Evolutionary conservation across 2,113 vertebrate genomes (phyloP).

Genomic region (Rostratula benghalensis): DNA sequence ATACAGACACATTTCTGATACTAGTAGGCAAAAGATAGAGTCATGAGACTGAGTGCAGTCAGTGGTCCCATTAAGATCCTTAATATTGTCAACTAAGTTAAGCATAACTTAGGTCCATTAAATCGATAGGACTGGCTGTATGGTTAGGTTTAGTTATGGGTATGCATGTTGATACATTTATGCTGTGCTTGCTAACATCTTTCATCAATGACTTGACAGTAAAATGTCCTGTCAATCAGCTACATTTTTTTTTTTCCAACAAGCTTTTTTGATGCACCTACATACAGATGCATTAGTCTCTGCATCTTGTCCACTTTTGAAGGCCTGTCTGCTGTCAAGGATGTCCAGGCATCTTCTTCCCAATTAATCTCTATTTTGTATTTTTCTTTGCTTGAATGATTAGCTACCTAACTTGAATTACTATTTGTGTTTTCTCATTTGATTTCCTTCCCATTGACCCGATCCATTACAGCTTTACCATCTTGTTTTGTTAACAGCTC

Average conservation of each 20-base stretch:
- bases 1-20: background rate
- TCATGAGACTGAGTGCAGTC: background rate
- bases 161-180: background rate
- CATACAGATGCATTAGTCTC: background rate
- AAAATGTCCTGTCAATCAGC: background rate
- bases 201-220: background rate
- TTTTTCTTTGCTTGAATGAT: background rate
- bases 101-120: background rate
- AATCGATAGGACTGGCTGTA: background rate
- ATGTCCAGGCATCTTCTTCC: background rate
- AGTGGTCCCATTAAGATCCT: background rate
- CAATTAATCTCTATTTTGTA: background rate
- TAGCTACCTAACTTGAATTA: background rate
- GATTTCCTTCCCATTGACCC: background rate
- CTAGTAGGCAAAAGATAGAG: background rate
- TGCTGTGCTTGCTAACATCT: background rate
- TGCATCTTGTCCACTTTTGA: background rate
- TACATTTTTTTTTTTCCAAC: background rate
- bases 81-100: background rate
- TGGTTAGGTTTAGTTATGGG: background rate
- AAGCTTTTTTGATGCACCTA: background rate
- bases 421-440: background rate
- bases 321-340: background rate
- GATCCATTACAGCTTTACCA: background rate
- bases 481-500: background rate